These are phyloP conservation scores for Rapana venosa DNA, from an alignment of 2,888 invertebrate species.

Conservation along the genomic window DNA sequence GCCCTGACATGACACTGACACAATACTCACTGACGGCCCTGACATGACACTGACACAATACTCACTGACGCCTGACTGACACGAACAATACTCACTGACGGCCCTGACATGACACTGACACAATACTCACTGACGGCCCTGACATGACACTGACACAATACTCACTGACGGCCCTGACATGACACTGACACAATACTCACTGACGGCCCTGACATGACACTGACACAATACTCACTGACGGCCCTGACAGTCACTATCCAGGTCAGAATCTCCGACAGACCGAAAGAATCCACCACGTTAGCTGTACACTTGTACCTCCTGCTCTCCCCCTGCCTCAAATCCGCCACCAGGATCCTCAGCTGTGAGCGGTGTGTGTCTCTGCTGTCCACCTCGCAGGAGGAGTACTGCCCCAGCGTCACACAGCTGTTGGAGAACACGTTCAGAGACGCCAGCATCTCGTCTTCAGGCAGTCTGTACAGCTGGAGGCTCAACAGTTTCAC, in stretches of 20 bases:
- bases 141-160: neutral
- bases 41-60: neutral
- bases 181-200: neutral
- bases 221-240: slow-evolving; percentile 13
- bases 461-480: slow-evolving; percentile 13
- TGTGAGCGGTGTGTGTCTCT: slow-evolving; percentile 8
- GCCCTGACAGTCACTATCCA: neutral
- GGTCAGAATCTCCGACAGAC: slow-evolving; percentile 10
- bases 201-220: neutral
- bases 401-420: slow-evolving; percentile 33
- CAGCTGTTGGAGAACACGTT: slow-evolving; percentile 19
- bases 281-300: slow-evolving; percentile 4
- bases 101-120: too few species aligned
- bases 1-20: too few species aligned
- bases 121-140: too few species aligned
- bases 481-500: slow-evolving; percentile 25
- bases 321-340: slow-evolving; percentile 28
- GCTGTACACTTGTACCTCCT: slow-evolving; percentile 25
- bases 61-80: neutral
- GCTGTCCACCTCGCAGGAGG: slow-evolving; percentile 28
- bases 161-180: neutral
- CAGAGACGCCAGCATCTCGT: slow-evolving; percentile 1
- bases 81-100: too few species aligned
- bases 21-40: neutral
- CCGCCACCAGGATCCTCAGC: slow-evolving; percentile 18